A percentile compares a stretch with the other conserved stretches of the same genome.
These are phyloP conservation scores for Sisor rabdophorus DNA, from an alignment of 2,113 vertebrate genomes.

Conservation along the genomic window DNA sequence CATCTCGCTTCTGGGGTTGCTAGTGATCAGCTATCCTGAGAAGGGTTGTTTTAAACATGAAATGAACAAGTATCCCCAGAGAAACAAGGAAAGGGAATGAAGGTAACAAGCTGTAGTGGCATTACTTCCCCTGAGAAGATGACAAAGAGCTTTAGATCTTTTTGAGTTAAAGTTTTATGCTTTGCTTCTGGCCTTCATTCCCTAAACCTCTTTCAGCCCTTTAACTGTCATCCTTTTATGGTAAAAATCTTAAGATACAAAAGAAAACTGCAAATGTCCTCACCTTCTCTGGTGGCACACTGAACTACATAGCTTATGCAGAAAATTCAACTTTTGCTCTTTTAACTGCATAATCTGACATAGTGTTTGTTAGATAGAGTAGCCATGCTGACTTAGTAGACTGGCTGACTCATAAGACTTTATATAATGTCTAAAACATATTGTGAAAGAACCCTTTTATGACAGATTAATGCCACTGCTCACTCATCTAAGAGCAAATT, in stretches of 20 bases:
- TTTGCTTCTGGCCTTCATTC: conserved; percentile 2
- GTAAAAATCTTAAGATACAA: background rate
- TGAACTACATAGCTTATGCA: background rate
- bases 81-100: background rate
- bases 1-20: background rate
- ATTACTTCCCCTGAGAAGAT: conserved; percentile 22
- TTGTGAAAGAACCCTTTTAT: conserved; percentile 1
- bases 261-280: conserved; percentile 11
- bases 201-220: background rate
- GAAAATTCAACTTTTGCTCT: conserved; percentile 3
- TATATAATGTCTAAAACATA: background rate
- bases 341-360: background rate
- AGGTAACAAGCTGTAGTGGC: background rate
- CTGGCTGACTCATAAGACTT: background rate
- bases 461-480: background rate
- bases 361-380: background rate
- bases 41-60: background rate
- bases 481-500: conserved; percentile 16
- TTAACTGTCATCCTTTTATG: background rate
- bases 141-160: conserved; percentile 28
- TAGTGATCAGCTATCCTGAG: background rate
- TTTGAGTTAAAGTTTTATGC: background rate
- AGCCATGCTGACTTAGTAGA: conserved; percentile 22
- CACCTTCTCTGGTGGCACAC: background rate
- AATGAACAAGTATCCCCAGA: background rate